Evolutionary conservation across 2,797 vertebrate genomes (phyloP).

Genomic region (Urosaurus nigricauda): DNA sequence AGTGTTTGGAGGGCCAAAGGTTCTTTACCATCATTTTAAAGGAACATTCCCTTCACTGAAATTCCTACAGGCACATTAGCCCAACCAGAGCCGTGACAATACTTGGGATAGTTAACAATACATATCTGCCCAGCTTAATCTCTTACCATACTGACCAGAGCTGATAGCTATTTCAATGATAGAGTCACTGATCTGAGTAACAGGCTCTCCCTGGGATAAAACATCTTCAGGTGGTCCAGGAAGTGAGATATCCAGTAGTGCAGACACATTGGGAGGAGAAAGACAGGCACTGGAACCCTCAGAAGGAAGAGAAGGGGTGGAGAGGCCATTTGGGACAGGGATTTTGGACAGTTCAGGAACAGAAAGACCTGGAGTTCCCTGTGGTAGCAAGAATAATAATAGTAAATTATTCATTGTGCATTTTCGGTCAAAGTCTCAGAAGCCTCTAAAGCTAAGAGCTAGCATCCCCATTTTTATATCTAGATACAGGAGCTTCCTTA

Average conservation of each 20-base stretch:
- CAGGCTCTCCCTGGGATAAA: constrained; percentile 90
- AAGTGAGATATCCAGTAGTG: constrained; percentile 95
- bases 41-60: not conserved
- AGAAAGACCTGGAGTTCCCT: constrained; percentile 79
- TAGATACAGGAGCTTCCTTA: not conserved
- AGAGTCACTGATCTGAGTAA: constrained; percentile 96
- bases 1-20: not conserved
- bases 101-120: not conserved
- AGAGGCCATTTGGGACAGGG: constrained; percentile 85
- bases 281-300: constrained; percentile 85
- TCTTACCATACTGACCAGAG: constrained; percentile 92
- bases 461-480: not conserved
- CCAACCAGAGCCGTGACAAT: constrained; percentile 10
- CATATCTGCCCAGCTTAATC: not conserved
- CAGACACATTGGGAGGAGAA: constrained; percentile 94
- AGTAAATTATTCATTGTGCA: not conserved
- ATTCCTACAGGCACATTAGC: not conserved
- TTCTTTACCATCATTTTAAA: not conserved
- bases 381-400: constrained; percentile 33
- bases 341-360: constrained; percentile 79
- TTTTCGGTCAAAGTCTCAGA: constrained; percentile 29
- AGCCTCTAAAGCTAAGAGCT: not conserved
- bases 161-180: constrained; percentile 99
- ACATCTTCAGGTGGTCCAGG: constrained; percentile 96
- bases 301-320: constrained; percentile 81